Evolutionary conservation across 1,140 invertebrate species (phyloP), one percentile per base, ranked within the genome.

Genomic region (Lepidotrigona ventralis): DNA sequence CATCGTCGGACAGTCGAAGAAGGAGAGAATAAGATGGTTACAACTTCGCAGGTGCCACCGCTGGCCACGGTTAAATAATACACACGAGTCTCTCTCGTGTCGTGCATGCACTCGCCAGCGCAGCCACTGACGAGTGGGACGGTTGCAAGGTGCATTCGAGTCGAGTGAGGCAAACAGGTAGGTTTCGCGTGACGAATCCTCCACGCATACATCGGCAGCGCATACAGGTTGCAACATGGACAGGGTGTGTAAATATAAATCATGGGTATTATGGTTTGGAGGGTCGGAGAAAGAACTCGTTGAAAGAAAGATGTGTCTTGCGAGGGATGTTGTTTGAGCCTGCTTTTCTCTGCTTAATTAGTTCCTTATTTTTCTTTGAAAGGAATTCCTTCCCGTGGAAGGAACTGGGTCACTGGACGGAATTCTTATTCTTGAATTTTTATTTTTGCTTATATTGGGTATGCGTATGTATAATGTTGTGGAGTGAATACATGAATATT

Each of bases 21-120:
- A 84, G 79, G 69, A 83, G 76, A 72, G 85, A 87, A 82, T 71
- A 72, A 70, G 86, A 87, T 81, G 78, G 86, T 88, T 85, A 54
- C 56, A 60, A 46, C 68, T 60, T 82, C 77, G 86, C 87, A 88
- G 87, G 87, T 88, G 87, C 71, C 70, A 56, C 14, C 73, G 11
- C 77, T 77, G 51, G 85, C 78, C 73, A 53, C 39, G 72, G 39
- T 79, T 85, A 87, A 88, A 88, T 85, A 85, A 88, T 79, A 80
- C 72, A 73, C 79, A 72, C 23, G 71, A 71, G 86, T 68, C 64
- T 85, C 71, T 60, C 63, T 64, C n/a, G 68, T 69, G 85, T 11
- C 56, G 72, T 77, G 69, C 66, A 46, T 0, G 58, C 23, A 58
- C 76, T 84, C 39, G 74, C 46, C 78, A 66, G 54, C n/a, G 11